Conservation (phyloP, 1,140 invertebrate genomes). For the Nymphalis io region DNA sequence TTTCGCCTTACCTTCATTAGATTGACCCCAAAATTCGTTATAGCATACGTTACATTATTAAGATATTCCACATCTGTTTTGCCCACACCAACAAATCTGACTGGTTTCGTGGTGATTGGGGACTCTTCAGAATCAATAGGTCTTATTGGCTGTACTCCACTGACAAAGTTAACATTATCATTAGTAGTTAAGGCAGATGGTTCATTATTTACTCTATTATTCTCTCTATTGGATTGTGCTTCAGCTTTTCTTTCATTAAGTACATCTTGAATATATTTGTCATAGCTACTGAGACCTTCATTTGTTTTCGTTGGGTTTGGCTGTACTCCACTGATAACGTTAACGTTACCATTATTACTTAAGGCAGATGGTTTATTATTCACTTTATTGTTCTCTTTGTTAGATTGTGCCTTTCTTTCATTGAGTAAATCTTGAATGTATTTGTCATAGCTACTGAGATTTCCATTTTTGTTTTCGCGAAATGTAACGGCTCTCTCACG, state of each 20-base stretch:
- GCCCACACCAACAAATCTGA: conserved; percentile 38
- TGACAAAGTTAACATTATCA: conserved; percentile 10
- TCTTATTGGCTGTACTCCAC: not conserved
- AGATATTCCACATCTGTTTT: conserved; percentile 42
- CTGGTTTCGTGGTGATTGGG: conserved; percentile 21
- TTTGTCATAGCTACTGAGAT: conserved; percentile 15
- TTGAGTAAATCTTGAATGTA: conserved; percentile 21
- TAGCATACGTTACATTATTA: conserved; percentile 47
- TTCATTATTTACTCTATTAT: conserved; percentile 5
- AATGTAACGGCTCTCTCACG: not conserved
- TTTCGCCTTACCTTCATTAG: conserved; percentile 49
- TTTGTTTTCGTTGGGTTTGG: not conserved
- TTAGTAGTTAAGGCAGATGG: not conserved
- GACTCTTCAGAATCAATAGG: conserved; percentile 19
- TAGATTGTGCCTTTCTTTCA: not conserved
- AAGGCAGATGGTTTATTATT: not conserved
- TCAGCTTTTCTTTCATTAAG: not conserved
- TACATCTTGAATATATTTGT: conserved; percentile 22
- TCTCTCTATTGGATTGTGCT: not conserved
- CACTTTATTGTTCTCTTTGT: conserved; percentile 1
- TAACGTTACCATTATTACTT: conserved; percentile 13
- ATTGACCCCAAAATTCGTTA: conserved; percentile 52
- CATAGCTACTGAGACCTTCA: conserved; percentile 6
- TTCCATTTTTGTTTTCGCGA: not conserved
- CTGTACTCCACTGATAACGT: not conserved